Conservation (phyloP, 2,113 vertebrate species). For the Cyprinus carpio region DNA sequence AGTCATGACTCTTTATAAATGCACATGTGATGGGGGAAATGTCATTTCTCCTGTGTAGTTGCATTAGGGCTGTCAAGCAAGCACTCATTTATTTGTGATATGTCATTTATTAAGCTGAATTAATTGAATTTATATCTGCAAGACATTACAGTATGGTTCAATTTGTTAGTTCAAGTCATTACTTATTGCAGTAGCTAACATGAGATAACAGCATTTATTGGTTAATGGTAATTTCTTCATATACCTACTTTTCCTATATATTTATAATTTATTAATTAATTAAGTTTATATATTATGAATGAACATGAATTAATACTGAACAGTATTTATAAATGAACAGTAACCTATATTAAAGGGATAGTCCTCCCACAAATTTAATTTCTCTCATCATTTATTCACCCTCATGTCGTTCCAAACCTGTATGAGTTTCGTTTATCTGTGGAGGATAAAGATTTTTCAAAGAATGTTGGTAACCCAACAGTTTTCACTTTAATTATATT, state of each 20-base stretch:
- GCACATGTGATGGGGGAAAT: slow-evolving; percentile 13
- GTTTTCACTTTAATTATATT: neutral
- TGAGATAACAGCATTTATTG: neutral
- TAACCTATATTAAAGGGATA: neutral
- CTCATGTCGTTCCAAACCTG: neutral
- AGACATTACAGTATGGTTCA: neutral
- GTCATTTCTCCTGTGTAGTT: neutral
- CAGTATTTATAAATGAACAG: neutral
- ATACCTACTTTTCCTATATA: neutral
- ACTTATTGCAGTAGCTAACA: neutral
- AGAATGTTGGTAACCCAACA: neutral
- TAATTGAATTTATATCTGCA: neutral
- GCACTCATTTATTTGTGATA: neutral
- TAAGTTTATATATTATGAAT: neutral
- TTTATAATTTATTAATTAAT: no score
- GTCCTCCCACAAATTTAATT: neutral
- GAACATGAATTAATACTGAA: neutral
- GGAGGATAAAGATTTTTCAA: neutral
- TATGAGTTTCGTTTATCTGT: neutral
- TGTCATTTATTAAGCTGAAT: neutral
- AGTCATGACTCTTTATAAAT: slow-evolving; percentile 33
- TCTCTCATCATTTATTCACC: neutral
- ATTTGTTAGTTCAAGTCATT: neutral
- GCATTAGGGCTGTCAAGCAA: neutral
- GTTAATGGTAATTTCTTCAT: neutral